Evolutionary conservation across 2,113 vertebrate genomes (phyloP).

Genomic region (Ptychochromis oligacanthus): DNA sequence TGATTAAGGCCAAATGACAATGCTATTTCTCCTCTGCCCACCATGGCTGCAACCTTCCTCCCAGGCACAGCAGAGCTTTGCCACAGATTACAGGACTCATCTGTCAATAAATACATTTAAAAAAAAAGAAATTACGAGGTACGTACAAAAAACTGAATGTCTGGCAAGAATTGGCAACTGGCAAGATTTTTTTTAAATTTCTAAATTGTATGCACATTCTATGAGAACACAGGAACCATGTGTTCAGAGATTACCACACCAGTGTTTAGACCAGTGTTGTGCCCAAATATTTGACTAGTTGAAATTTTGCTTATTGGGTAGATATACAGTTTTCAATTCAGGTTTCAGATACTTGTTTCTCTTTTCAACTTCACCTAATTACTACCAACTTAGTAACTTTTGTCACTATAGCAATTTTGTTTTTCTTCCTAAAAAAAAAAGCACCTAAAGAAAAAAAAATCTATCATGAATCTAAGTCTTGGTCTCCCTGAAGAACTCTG

Average conservation of each 20-base stretch:
- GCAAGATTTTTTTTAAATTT: neutral
- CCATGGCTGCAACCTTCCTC: constrained; percentile 3
- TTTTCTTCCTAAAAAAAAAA: neutral
- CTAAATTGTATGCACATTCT: neutral
- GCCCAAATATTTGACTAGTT: neutral
- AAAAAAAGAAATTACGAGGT: neutral
- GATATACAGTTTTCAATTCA: too few species aligned
- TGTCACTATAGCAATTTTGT: too few species aligned
- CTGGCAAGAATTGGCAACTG: neutral
- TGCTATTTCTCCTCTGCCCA: constrained; percentile 43
- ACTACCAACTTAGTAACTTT: too few species aligned
- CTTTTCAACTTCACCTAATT: too few species aligned
- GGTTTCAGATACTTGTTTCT: too few species aligned
- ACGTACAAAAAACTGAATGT: neutral
- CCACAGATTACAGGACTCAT: neutral
- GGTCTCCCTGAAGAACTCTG: neutral
- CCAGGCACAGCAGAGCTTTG: neutral
- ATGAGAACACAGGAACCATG: neutral
- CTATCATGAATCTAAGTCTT: neutral
- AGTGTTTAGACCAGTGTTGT: neutral
- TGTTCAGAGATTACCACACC: neutral
- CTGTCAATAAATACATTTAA: neutral
- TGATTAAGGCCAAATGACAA: constrained; percentile 49
- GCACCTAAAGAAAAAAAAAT: neutral
- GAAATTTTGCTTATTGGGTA: neutral